Evolutionary conservation across 2,113 vertebrate genomes (phyloP).

Genomic region (Talpa occidentalis): DNA sequence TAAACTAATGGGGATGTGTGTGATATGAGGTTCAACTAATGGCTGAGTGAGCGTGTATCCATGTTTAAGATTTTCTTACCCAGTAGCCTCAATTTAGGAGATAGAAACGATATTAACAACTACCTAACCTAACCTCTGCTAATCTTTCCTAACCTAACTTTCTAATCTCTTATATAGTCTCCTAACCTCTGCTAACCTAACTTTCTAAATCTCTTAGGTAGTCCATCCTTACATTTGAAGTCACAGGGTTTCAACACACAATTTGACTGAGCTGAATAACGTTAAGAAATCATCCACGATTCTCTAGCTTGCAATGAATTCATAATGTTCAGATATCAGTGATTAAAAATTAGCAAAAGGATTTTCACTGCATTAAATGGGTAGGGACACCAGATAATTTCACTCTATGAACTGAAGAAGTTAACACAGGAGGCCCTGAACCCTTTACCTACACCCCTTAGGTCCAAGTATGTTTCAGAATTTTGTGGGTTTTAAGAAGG

Average conservation of each 20-base stretch:
- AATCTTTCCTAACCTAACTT: neutral
- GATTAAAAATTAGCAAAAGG: conserved; percentile 45
- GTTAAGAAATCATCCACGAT: conserved; percentile 19
- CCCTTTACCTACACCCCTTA: conserved; percentile 12
- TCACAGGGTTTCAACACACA: neutral
- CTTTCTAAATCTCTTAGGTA: neutral
- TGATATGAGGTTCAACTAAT: neutral
- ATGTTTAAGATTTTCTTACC: neutral
- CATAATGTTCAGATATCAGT: conserved; percentile 36
- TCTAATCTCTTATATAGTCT: neutral
- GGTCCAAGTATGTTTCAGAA: neutral
- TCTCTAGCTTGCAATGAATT: conserved; percentile 8
- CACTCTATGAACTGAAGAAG: neutral
- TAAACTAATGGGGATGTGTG: no score
- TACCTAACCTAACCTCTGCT: neutral
- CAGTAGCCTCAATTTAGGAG: neutral
- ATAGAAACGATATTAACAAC: neutral
- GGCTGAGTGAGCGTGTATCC: neutral
- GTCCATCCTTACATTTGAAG: neutral
- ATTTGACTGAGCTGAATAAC: neutral
- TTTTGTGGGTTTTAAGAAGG: neutral
- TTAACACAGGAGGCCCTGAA: neutral
- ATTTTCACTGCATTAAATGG: neutral
- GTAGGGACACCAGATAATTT: neutral
- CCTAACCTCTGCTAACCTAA: neutral